Conservation (phyloP, 2,888 invertebrate genomes). For the Phlogophora meticulosa region DNA sequence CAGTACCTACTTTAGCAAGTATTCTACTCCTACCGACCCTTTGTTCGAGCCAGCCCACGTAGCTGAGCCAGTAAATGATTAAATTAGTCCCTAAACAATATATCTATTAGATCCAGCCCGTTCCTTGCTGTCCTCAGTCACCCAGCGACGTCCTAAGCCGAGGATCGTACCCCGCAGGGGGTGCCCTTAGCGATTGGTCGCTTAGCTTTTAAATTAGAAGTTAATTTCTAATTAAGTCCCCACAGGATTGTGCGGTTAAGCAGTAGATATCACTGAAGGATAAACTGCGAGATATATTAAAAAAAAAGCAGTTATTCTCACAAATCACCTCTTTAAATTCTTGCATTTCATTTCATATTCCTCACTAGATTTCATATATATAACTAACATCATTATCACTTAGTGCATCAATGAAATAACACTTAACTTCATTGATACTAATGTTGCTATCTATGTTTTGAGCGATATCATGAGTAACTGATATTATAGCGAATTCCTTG, state of each 20-base stretch:
- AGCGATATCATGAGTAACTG: constrained; percentile 54
- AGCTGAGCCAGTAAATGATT: no score
- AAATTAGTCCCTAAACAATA: no score
- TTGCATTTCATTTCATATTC: not conserved
- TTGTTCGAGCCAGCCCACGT: not conserved
- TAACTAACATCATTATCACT: constrained; percentile 24
- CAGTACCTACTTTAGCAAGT: not conserved
- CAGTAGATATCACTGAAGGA: no score
- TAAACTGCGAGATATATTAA: not conserved
- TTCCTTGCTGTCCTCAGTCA: no score
- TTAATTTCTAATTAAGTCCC: no score
- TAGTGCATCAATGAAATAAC: constrained; percentile 47
- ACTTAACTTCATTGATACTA: constrained; percentile 57
- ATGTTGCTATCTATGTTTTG: constrained; percentile 39
- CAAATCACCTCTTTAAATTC: not conserved
- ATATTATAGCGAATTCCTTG: constrained; percentile 54
- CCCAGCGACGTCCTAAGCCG: no score
- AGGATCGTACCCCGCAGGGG: no score
- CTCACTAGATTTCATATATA: constrained; percentile 7
- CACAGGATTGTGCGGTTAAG: no score
- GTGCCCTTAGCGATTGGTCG: no score
- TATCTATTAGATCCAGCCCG: no score
- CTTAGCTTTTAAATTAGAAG: no score
- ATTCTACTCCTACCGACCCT: not conserved
- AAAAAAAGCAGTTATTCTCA: no score